Base-by-base conservation (phyloP, 2,888 invertebrate genomes). In the Phyllotreta striolata region DNA sequence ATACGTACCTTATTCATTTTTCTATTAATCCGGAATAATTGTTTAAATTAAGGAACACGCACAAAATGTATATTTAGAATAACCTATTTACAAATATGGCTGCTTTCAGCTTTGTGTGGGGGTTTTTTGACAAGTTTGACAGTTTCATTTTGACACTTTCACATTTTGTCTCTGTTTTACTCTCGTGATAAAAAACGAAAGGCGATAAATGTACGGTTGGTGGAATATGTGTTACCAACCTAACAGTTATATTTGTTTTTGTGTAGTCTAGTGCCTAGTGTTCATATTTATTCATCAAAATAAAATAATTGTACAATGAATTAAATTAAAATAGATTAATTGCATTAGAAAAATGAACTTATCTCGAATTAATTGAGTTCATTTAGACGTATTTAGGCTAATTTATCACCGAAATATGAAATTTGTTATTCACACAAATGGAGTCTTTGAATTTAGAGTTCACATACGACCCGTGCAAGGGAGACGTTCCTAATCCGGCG, bases 391-490 rank as follows among this genome's bases (percentile, higher is more conserved):
- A 24, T 24, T 24, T 24, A 24, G 24, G 4, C 4, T 24, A 24
- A 24, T 24, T 24, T 24, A 24, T 24, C 1, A 1, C 24, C 24
- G 24, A 10, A 49, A 52, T 52, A 52, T 52, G 52, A 52, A 52
- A 7, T 52, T 52, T 10, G 13, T 10, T 52, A 52, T 12, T 52
- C 1, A n/a, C 13, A 38, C 12, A 7, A 39, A 52, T 52, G 52
- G 52, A 52, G 52, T 52, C 52, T 52, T 52, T 38, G 35, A 38
- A 52, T 52, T 52, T 14, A 38, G 38, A 52, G 39, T 52, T 37
- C 38, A 13, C 10, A 52, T 37, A 10, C 38, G 52, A 52, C 52
- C 52, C 12, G 39, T 38, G 13, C 39, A 38, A 7, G 24, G 8
- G 12, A 6, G 14, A 8, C 34, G 34, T 24, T 47, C 8, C 9